These are phyloP conservation scores for Tokudaia tokunoshimensis DNA, from an alignment of 2,797 vertebrate species.

Conservation along the genomic window DNA sequence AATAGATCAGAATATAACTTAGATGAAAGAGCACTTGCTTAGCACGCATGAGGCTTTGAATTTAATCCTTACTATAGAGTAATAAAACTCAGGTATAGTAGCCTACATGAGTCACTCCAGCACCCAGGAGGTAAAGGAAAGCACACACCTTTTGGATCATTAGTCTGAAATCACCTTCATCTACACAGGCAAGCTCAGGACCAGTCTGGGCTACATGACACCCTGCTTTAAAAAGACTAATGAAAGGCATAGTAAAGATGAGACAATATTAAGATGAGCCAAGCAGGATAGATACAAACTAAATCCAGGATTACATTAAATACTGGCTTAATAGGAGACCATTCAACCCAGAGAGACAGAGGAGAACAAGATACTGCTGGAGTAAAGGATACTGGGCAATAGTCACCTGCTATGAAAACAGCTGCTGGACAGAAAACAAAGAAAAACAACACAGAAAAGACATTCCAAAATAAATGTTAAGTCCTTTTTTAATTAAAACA, in stretches of 20 bases:
- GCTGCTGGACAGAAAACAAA: neutral
- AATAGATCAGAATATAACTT: neutral
- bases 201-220: neutral
- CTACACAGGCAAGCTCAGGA: neutral
- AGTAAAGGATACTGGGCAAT: slow-evolving; percentile 15
- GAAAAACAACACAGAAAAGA: neutral
- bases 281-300: neutral
- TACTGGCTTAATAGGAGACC: neutral
- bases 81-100: neutral
- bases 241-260: slow-evolving; percentile 24
- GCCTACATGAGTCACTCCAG: neutral
- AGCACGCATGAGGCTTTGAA: neutral
- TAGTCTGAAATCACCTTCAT: neutral
- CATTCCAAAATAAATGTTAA: neutral
- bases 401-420: neutral
- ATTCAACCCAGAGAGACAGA: slow-evolving; percentile 21
- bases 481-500: neutral
- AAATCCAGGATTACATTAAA: neutral
- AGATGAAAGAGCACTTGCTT: neutral
- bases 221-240: neutral
- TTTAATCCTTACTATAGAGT: neutral
- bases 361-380: neutral
- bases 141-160: neutral
- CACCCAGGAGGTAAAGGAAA: neutral
- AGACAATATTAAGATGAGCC: neutral